phyloP scores from a whole-genome alignment of 2,888 invertebrate genomes.

The Apodemia duryi region DNA sequence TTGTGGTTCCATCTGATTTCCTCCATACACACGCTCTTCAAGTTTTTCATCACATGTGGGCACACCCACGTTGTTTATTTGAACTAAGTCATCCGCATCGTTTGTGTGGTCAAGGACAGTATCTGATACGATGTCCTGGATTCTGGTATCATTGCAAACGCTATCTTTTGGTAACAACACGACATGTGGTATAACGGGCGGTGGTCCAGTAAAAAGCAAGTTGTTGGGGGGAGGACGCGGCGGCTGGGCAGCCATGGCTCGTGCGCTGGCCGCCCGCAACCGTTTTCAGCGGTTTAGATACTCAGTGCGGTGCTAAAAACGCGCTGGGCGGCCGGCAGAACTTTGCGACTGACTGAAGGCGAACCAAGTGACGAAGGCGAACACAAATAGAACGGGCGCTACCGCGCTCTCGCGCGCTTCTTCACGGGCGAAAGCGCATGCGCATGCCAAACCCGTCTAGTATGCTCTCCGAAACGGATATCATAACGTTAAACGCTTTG shows the following conservation, averaged over 20 bases:
- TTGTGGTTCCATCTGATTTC: slow-evolving; percentile 42
- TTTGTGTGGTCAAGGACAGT: slow-evolving; percentile 49
- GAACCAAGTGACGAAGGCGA: slow-evolving; percentile 76
- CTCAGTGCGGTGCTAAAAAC: slow-evolving; percentile 54
- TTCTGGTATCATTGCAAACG: slow-evolving; percentile 35
- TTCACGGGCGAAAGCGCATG: slow-evolving; percentile 77
- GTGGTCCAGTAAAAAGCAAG: slow-evolving; percentile 71
- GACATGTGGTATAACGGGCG: slow-evolving; percentile 70
- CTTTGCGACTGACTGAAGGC: slow-evolving; percentile 77
- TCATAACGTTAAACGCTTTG: slow-evolving; percentile 66
- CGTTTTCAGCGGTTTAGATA: slow-evolving; percentile 46
- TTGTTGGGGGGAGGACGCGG: slow-evolving; percentile 73
- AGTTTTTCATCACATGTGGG: slow-evolving; percentile 55
- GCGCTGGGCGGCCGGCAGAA: slow-evolving; percentile 72
- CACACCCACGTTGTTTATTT: slow-evolving; percentile 75
- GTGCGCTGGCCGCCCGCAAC: slow-evolving; percentile 60
- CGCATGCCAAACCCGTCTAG: slow-evolving; percentile 74
- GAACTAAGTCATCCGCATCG: slow-evolving; percentile 55
- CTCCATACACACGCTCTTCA: slow-evolving; percentile 43
- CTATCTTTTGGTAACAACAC: slow-evolving; percentile 70
- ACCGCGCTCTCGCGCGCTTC: slow-evolving; percentile 74
- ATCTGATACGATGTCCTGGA: slow-evolving; percentile 38
- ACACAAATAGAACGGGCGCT: slow-evolving; percentile 78
- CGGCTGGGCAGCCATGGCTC: slow-evolving; percentile 73
- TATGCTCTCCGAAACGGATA: slow-evolving; percentile 64